Evolutionary conservation across 2,113 vertebrate species (phyloP).

Genomic region (Micronisus gabar): DNA sequence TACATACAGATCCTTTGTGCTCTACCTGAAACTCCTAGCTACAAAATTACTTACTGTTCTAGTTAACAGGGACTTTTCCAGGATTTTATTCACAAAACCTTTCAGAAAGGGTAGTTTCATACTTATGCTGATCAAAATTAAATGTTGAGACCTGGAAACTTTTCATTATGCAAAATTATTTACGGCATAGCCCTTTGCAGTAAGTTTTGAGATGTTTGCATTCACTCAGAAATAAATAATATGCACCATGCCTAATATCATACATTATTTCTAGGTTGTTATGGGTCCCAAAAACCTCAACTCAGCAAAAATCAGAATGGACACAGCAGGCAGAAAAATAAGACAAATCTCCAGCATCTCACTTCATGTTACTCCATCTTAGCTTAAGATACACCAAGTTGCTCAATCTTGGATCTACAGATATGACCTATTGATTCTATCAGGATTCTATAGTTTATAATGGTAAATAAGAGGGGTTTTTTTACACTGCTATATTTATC

Average conservation of each 20-base stretch:
- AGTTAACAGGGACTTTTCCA: neutral
- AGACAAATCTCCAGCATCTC: neutral
- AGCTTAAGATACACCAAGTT: neutral
- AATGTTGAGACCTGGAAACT: neutral
- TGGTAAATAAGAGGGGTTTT: neutral
- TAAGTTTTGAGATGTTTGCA: neutral
- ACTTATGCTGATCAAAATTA: neutral
- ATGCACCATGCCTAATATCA: no score
- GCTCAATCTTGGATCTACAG: neutral
- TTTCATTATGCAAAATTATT: neutral
- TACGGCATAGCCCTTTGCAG: neutral
- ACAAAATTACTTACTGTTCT: neutral
- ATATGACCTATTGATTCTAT: neutral
- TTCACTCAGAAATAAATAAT: neutral
- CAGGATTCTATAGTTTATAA: neutral
- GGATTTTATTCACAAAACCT: neutral
- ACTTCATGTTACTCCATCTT: neutral
- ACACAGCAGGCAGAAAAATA: neutral
- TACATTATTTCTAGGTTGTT: neutral
- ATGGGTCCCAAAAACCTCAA: neutral
- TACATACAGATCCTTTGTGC: rapidly evolving
- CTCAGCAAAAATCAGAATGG: neutral
- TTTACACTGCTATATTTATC: neutral
- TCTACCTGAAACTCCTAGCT: neutral
- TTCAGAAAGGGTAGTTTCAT: neutral